These are phyloP conservation scores for Alviniconcha strummeri DNA, from an alignment of 2,888 invertebrate species.

Conservation along the genomic window DNA sequence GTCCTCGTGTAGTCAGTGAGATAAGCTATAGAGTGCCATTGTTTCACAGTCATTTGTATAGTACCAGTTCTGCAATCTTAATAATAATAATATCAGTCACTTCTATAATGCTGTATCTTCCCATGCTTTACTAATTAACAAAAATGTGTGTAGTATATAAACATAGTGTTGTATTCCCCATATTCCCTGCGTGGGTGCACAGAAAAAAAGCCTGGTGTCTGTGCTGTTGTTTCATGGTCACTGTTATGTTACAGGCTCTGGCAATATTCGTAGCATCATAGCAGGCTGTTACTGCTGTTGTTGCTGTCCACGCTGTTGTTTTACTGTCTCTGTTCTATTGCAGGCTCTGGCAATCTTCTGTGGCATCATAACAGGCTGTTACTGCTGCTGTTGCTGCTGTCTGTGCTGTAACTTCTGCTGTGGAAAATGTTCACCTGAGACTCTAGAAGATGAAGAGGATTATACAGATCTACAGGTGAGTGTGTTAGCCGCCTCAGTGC, in stretches of 20 bases:
- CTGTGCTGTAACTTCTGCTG: conserved; percentile 99
- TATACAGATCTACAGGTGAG: conserved; percentile 69
- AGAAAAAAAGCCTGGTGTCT: neutral
- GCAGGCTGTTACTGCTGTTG: neutral
- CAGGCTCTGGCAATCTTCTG: conserved; percentile 85
- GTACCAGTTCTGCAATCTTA: no score
- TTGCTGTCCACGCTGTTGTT: no score
- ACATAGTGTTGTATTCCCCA: neutral
- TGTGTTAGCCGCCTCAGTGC: neutral
- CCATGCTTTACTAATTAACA: neutral
- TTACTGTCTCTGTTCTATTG: conserved; percentile 33
- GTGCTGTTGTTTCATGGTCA: neutral
- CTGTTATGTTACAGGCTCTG: neutral
- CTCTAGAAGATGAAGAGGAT: conserved; percentile 83
- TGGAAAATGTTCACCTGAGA: conserved; percentile 95
- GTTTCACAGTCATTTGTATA: no score
- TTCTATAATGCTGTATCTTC: no score
- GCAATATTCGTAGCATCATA: neutral
- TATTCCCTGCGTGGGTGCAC: neutral
- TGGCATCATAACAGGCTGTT: conserved; percentile 93
- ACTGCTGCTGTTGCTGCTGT: conserved; percentile 90
- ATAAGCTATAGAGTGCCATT: no score
- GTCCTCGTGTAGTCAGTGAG: no score
- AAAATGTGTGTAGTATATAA: neutral
- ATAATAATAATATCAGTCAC: no score